These are phyloP conservation scores for Coelinius sp. DNA, from an alignment of 2,888 invertebrate genomes.

Conservation along the genomic window DNA sequence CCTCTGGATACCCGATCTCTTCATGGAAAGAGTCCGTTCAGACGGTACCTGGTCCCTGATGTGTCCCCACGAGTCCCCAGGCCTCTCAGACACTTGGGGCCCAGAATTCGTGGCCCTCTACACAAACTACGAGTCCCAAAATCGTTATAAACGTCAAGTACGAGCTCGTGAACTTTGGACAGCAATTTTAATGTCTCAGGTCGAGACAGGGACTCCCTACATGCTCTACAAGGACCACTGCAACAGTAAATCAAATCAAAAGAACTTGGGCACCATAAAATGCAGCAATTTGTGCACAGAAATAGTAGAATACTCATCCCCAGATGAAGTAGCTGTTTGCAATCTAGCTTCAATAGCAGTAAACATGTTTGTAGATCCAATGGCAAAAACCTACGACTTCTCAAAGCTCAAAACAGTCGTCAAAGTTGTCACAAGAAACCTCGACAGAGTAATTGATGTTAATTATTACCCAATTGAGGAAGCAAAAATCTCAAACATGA, in stretches of 20 bases:
- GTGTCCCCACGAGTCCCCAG: conserved; percentile 96
- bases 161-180: conserved; percentile 93
- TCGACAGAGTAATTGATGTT: conserved; percentile 97
- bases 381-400: conserved; percentile 88
- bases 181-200: conserved; percentile 93
- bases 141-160: conserved; percentile 78
- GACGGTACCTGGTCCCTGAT: conserved; percentile 94
- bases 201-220: conserved; percentile 98
- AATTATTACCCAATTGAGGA: conserved; percentile 96
- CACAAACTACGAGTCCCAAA: conserved; percentile 87
- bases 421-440: conserved; percentile 89
- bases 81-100: conserved; percentile 93
- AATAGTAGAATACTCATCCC: conserved; percentile 93
- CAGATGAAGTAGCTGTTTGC: conserved; percentile 97
- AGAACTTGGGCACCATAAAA: conserved; percentile 98
- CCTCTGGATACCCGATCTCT: conserved; percentile 98
- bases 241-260: conserved; percentile 97
- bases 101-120: conserved; percentile 94
- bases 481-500: conserved; percentile 88
- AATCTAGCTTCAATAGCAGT: conserved; percentile 98
- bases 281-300: conserved; percentile 99
- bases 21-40: conserved; percentile 93
- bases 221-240: conserved; percentile 98
- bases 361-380: conserved; percentile 89
- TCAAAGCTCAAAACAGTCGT: conserved; percentile 87